Evolutionary conservation across 2,113 vertebrate genomes (phyloP), one percentile per base, ranked within the genome.

Genomic region (Emydura subglobosa): DNA sequence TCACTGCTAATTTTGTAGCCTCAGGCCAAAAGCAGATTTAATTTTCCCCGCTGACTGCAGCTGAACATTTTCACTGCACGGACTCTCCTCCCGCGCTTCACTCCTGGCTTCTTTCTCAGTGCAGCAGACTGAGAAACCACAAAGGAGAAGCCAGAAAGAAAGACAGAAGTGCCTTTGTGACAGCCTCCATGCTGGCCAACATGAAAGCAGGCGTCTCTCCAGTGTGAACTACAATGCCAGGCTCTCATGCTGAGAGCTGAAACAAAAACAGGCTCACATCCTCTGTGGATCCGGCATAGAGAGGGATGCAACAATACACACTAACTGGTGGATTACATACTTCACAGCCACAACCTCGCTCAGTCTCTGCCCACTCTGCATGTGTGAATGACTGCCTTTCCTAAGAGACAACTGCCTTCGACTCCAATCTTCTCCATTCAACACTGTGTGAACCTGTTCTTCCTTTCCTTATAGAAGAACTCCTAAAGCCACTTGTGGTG

Each of bases 111-210:
- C 47, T 10, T 51, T 19, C 50, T 83, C 39, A 29, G 24, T 19
- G 16, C 17, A 68, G 65, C 34, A 10, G 31, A n/a, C 1, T 0
- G 16, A 25, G 65, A 76, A 39, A 44, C 10, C 22, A 27, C 42
- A 76, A 24, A 87, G 53, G 39, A 50, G 59, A 76, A 79, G 72
- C 39, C 1, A 0, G 22, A 86, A 34, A 74, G 44, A 29, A 68
- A 74, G 44, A 24, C n/a, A 68, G 0, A 0, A 0, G 0, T 16
- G 44, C 39, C 9, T 9, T 34, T 72, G 47, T 47, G 1, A 1
- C 51, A 86, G 44, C 8, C 72, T 53, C 44, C 3, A 0, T 27
- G 11, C 53, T 49, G 25, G 7, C 53, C 61, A 17, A 42, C 17
- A 65, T 54, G 49, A 76, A 76, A 76, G 24, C 24, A 44, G n/a